Percentiles rank a stretch among this genome's conserved stretches.
phyloP scores from a whole-genome alignment of 1,140 invertebrate species.

The Trichogramma pretiosum region DNA sequence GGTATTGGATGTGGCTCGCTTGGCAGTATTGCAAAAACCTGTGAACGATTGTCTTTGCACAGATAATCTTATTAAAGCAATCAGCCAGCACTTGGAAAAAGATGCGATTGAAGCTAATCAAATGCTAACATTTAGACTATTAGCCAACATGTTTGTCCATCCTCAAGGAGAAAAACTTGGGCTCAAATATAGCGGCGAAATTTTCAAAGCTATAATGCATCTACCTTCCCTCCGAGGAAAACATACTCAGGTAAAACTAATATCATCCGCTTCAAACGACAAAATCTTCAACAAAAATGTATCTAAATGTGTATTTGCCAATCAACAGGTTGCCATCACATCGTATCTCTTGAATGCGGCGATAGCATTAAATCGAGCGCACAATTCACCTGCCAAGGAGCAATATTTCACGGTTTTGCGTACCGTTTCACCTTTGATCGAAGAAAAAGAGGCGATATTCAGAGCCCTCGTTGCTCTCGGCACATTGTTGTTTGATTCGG shows the following conservation, averaged over 20 bases:
- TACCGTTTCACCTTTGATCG: slow-evolving; percentile 38
- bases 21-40: slow-evolving; percentile 60
- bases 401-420: slow-evolving; percentile 46
- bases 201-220: slow-evolving; percentile 49
- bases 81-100: slow-evolving; percentile 35
- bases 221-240: slow-evolving; percentile 51
- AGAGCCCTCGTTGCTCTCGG: slow-evolving; percentile 57
- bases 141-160: slow-evolving; percentile 69
- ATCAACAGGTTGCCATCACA: slow-evolving; percentile 27
- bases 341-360: slow-evolving; percentile 74
- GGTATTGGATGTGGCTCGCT: slow-evolving; percentile 71
- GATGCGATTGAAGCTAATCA: slow-evolving; percentile 57
- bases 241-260: slow-evolving; percentile 64
- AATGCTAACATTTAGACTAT: slow-evolving; percentile 63
- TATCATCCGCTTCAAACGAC: no score
- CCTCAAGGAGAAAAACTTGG: slow-evolving; percentile 55
- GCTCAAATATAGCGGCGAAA: slow-evolving; percentile 46
- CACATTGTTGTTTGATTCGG: slow-evolving; percentile 49
- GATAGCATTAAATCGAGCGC: slow-evolving; percentile 47
- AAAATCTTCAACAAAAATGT: no score
- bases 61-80: slow-evolving; percentile 36
- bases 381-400: slow-evolving; percentile 38
- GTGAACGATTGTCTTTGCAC: slow-evolving; percentile 54
- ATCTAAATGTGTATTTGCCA: no score
- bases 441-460: slow-evolving; percentile 10